phyloP scores from a whole-genome alignment of 2,888 invertebrate genomes.

The Polyommatus icarus region DNA sequence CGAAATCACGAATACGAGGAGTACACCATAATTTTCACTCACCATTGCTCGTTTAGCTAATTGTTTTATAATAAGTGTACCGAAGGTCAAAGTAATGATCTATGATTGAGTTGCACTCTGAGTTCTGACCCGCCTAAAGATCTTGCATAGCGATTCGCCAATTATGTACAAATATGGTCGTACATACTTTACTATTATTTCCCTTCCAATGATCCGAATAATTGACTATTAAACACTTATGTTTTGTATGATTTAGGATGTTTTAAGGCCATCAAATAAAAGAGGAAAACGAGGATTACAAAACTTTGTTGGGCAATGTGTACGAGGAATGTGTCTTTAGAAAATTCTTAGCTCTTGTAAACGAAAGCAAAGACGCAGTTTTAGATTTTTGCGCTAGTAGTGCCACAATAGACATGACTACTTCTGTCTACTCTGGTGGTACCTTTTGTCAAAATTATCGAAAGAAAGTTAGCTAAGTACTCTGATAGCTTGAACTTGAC shows the following conservation, averaged over 20 bases:
- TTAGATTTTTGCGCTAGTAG: background rate
- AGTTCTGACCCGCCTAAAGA: constrained; percentile 24
- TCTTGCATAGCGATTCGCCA: constrained; percentile 20
- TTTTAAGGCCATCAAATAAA: background rate
- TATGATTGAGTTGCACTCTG: constrained; percentile 9
- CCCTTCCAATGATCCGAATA: background rate
- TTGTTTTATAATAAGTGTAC: constrained; percentile 25
- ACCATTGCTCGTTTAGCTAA: background rate
- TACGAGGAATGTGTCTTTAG: background rate
- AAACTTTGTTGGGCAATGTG: background rate
- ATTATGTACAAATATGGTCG: constrained; percentile 15
- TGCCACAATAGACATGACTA: no score
- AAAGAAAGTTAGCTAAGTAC: no score
- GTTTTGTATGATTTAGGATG: constrained; percentile 5
- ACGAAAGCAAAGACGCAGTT: background rate
- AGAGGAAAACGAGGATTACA: background rate
- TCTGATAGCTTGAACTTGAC: no score
- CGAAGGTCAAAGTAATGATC: constrained; percentile 28
- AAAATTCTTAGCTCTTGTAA: background rate
- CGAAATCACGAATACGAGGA: background rate
- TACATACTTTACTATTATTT: background rate
- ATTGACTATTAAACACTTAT: constrained; percentile 2
- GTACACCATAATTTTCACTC: background rate
- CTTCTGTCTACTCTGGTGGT: no score
- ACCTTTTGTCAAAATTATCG: no score